Percentiles rank a stretch among this genome's conserved stretches.
phyloP scores from a whole-genome alignment of 1,140 invertebrate species.

The Antheraea mylitta region DNA sequence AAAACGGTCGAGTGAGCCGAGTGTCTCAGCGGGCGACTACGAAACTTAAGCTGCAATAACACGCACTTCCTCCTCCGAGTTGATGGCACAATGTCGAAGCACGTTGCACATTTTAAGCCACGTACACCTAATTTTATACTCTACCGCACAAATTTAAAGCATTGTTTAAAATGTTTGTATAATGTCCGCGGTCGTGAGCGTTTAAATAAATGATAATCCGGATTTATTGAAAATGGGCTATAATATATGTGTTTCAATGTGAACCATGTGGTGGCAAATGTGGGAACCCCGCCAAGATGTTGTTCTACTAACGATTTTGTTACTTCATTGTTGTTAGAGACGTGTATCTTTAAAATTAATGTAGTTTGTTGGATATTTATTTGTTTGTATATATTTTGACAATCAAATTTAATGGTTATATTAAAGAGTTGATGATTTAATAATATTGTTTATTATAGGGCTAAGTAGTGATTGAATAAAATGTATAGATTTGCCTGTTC shows the following conservation, averaged over 20 bases:
- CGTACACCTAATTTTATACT: conserved; percentile 39
- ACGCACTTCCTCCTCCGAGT: conserved; percentile 63
- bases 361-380: not conserved
- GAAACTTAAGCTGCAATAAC: conserved; percentile 75
- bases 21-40: conserved; percentile 73
- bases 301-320: conserved; percentile 68
- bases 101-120: conserved; percentile 33
- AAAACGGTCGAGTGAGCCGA: conserved; percentile 73
- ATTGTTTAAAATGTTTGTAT: conserved; percentile 37
- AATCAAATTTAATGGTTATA: not conserved
- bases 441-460: no score
- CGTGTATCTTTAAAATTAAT: conserved; percentile 7
- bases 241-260: conserved; percentile 62
- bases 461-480: no score
- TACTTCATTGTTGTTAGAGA: conserved; percentile 67
- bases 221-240: conserved; percentile 70
- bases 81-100: conserved; percentile 44
- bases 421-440: not conserved
- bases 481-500: no score
- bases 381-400: not conserved
- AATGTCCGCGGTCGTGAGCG: conserved; percentile 36
- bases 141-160: conserved; percentile 37
- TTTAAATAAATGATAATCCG: conserved; percentile 69
- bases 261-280: conserved; percentile 72
- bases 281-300: conserved; percentile 74